Conservation (phyloP, 2,888 invertebrate genomes). For the Phengaris arion region DNA sequence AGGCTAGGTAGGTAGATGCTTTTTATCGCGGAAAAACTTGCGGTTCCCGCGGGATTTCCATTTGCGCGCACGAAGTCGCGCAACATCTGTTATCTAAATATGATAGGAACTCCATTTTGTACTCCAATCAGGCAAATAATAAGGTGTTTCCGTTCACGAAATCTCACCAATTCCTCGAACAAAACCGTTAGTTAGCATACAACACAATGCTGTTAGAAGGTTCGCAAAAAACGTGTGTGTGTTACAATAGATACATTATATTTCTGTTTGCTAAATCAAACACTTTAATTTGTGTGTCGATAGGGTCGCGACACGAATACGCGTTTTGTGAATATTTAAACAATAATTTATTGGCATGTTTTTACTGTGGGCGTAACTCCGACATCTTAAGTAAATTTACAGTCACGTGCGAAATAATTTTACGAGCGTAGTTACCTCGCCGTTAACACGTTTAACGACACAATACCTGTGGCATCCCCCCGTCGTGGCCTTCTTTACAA, state of each 20-base stretch:
- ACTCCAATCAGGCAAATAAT: not conserved
- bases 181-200: not conserved
- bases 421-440: no score
- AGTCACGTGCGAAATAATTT: no score
- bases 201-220: not conserved
- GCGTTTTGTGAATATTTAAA: not conserved
- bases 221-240: not conserved
- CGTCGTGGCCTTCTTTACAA: conserved; percentile 65
- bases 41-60: no score
- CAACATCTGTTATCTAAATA: not conserved
- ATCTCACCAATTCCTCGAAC: not conserved
- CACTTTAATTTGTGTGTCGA: conserved; percentile 11
- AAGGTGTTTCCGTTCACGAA: not conserved
- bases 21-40: no score
- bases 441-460: no score
- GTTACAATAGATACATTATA: not conserved
- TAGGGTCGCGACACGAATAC: not conserved
- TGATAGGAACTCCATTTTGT: not conserved
- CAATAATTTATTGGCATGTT: not conserved
- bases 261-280: not conserved
- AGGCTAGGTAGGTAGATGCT: no score
- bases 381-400: not conserved
- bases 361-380: not conserved
- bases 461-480: conserved; percentile 65
- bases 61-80: no score